These are phyloP conservation scores for Hirtodrosophila confusa DNA, from an alignment of 2,888 invertebrate species.

Conservation along the genomic window DNA sequence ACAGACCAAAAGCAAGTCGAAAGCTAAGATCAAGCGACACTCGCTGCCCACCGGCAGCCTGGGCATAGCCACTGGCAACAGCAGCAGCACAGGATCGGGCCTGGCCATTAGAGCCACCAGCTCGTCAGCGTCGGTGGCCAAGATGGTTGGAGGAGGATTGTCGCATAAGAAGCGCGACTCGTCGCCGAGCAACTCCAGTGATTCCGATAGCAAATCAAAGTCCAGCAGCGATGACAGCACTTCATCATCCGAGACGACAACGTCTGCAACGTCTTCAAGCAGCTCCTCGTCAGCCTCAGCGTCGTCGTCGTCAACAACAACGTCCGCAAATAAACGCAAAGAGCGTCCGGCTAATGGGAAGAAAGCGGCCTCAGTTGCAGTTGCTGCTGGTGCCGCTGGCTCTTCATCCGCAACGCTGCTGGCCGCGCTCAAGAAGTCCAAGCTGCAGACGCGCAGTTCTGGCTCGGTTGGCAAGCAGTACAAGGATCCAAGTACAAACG, in stretches of 20 bases:
- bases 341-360: constrained; percentile 54
- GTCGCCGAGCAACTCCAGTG: constrained; percentile 39
- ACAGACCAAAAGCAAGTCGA: constrained; percentile 39
- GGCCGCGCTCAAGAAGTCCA: constrained; percentile 64
- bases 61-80: background rate
- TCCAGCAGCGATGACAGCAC: constrained; percentile 30
- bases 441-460: constrained; percentile 60
- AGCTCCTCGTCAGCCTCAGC: constrained; percentile 37
- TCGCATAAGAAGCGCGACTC: constrained; percentile 25
- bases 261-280: constrained; percentile 15
- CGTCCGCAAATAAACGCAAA: constrained; percentile 7
- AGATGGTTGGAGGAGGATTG: background rate
- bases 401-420: constrained; percentile 46
- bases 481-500: constrained; percentile 82
- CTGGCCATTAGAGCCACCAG: background rate
- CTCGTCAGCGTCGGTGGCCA: constrained; percentile 1
- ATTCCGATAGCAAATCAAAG: constrained; percentile 39
- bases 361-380: constrained; percentile 5
- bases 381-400: constrained; percentile 1
- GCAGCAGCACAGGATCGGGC: background rate
- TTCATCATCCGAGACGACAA: constrained; percentile 34
- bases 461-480: constrained; percentile 69
- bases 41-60: constrained; percentile 17
- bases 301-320: constrained; percentile 20
- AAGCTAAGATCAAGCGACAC: constrained; percentile 43